These are phyloP conservation scores for Chymomyza costata DNA, from an alignment of 1,140 invertebrate genomes.

Conservation along the genomic window DNA sequence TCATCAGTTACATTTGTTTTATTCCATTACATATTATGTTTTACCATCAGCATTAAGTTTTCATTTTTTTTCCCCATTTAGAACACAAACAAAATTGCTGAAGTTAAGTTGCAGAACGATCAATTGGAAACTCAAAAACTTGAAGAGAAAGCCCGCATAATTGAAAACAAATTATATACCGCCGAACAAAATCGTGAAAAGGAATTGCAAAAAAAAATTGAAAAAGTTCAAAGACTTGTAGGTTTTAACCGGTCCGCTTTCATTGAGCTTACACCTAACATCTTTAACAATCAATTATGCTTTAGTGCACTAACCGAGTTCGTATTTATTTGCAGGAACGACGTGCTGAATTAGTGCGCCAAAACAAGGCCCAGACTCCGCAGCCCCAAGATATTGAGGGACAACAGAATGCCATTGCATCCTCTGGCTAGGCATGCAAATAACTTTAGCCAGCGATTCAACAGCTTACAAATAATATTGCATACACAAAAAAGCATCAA, in stretches of 20 bases:
- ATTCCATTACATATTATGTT: constrained; percentile 10
- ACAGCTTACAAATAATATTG: too few relatives aligned
- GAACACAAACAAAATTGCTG: constrained; percentile 82
- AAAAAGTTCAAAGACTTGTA: constrained; percentile 87
- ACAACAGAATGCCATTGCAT: constrained; percentile 60
- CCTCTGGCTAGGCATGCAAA: constrained; percentile 60
- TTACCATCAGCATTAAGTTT: constrained; percentile 6
- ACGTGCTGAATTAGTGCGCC: constrained; percentile 88
- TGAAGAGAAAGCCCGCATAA: constrained; percentile 81
- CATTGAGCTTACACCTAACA: constrained; percentile 10
- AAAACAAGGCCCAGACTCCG: constrained; percentile 82
- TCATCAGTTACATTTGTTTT: constrained; percentile 18
- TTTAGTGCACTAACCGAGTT: background rate
- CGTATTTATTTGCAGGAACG: constrained; percentile 81
- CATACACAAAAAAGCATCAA: constrained; percentile 14
- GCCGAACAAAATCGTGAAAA: constrained; percentile 87
- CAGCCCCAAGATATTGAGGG: constrained; percentile 53
- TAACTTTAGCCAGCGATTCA: too few relatives aligned
- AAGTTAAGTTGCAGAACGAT: constrained; percentile 81
- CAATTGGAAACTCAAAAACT: constrained; percentile 79
- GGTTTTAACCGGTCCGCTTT: constrained; percentile 42
- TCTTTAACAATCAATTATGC: constrained; percentile 3
- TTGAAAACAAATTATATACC: constrained; percentile 83
- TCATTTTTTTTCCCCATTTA: constrained; percentile 65
- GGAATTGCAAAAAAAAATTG: constrained; percentile 87